Evolutionary conservation across 2,113 vertebrate species (phyloP), one percentile per base, ranked within the genome.

Genomic region (Turnix velox): DNA sequence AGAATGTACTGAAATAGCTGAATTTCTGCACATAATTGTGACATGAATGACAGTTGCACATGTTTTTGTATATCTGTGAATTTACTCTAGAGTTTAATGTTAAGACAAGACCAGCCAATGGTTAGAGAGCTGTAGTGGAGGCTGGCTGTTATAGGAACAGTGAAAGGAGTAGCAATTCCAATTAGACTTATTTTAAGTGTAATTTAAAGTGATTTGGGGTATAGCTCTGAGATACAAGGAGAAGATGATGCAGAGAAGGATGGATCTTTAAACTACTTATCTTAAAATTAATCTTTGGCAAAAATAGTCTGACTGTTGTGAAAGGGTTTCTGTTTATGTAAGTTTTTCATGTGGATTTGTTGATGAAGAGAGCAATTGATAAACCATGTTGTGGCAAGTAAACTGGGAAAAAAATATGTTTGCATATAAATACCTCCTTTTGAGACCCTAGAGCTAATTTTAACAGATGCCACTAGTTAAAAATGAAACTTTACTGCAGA

Each of bases 401-500:
- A 93, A 22, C 37, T 37, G 14, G 12, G 73, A 66, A 84, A 85
- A 88, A 91, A 57, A 74, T 31, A 75, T 88, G 63, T 55, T 94
- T 94, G 33, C 61, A 28, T 88, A 11, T 62, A 93, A 82, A 43
- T 95, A 77, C 14, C 43, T 88, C n/a, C 42, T 83, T 62, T 87
- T 84, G 92, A 91, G 28, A 85, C 67, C 63, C 54, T 37, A 37
- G 48, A 65, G 42, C 14, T 74, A 49, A 49, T 43, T 89, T 92
- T 93, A 84, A 51, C 82, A 85, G 66, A 74, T 86, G 81, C 30
- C 86, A 2, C 31, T 79, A 28, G 71, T 74, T 95, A 74, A 84
- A 95, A 95, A 87, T 86, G 83, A 92, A 95, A 95, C 90, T 88
- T 96, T 20, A 49, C 84, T 97, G 43, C 40, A 43, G 75, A 87